Evolutionary conservation across 2,797 vertebrate species (phyloP).

Genomic region (Rousettus madagascariensis): DNA sequence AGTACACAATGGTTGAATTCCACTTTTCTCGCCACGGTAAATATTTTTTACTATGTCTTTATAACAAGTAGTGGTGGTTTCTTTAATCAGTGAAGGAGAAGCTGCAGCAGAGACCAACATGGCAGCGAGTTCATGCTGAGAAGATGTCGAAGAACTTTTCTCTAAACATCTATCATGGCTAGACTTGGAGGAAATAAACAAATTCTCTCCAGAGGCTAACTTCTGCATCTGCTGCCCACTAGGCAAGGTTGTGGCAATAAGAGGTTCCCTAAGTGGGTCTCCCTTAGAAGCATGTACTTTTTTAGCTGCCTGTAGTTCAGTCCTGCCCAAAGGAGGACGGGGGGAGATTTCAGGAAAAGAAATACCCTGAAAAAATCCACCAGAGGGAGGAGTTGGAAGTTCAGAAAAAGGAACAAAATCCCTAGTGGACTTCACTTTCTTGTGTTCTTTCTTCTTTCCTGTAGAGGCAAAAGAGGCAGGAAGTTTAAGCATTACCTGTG

Average conservation of each 20-base stretch:
- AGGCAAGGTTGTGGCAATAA: conserved; percentile 61
- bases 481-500: conserved; percentile 78
- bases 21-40: conserved; percentile 60
- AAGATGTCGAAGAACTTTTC: conserved; percentile 66
- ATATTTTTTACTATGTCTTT: conserved; percentile 69
- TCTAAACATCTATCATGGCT: conserved; percentile 68
- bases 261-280: conserved; percentile 69
- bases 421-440: conserved; percentile 81
- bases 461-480: conserved; percentile 83
- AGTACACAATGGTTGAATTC: conserved; percentile 46
- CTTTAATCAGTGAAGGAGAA: conserved; percentile 73
- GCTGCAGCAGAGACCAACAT: conserved; percentile 71
- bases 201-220: conserved; percentile 54
- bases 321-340: conserved; percentile 78
- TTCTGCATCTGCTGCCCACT: conserved; percentile 57
- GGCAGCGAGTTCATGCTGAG: conserved; percentile 70
- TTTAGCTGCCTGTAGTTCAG: conserved; percentile 80
- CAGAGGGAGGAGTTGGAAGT: conserved; percentile 80
- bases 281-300: conserved; percentile 69
- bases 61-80: conserved; percentile 70
- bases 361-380: conserved; percentile 81
- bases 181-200: conserved; percentile 57
- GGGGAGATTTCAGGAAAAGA: conserved; percentile 79
- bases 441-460: conserved; percentile 82
- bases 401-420: conserved; percentile 81